Evolutionary conservation across 2,888 invertebrate species (phyloP).

Genomic region (Leptinotarsa rubiginosa): DNA sequence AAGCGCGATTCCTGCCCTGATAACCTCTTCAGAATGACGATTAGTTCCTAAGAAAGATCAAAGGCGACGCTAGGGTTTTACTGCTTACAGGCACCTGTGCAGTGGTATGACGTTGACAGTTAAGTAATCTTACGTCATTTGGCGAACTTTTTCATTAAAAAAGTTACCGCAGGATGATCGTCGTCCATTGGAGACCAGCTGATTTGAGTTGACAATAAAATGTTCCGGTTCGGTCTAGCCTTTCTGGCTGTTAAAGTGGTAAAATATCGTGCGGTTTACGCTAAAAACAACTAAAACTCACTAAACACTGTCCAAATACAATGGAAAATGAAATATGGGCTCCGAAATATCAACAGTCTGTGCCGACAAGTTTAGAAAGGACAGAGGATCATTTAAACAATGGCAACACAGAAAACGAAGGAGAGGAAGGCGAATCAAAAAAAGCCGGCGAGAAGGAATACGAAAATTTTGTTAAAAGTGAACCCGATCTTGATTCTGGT

Average conservation of each 20-base stretch:
- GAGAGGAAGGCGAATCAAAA: slow-evolving; percentile 51
- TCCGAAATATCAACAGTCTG: slow-evolving; percentile 61
- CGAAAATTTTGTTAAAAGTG: slow-evolving; percentile 44
- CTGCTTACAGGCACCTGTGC: too few relatives aligned
- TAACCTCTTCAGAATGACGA: too few relatives aligned
- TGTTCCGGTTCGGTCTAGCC: slow-evolving; percentile 61
- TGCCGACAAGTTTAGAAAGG: slow-evolving; percentile 58
- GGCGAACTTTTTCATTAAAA: slow-evolving; percentile 32
- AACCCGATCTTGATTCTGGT: slow-evolving; percentile 45
- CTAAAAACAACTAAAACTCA: slow-evolving; percentile 52
- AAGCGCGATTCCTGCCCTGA: too few relatives aligned
- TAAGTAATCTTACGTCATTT: slow-evolving; percentile 42
- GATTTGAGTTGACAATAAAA: slow-evolving; percentile 66
- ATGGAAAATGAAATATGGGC: slow-evolving; percentile 64
- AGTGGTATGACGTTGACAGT: slow-evolving; percentile 31
- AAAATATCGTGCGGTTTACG: slow-evolving; percentile 54
- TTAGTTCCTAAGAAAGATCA: too few relatives aligned
- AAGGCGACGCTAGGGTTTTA: too few relatives aligned
- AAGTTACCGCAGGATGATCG: slow-evolving; percentile 40
- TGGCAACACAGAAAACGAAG: slow-evolving; percentile 56
- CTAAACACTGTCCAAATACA: slow-evolving; percentile 49
- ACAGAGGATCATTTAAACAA: slow-evolving; percentile 60
- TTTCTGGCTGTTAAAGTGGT: slow-evolving; percentile 59
- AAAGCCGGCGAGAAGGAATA: slow-evolving; percentile 52
- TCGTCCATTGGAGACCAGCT: slow-evolving; percentile 66